Conservation (phyloP, 2,888 invertebrate genomes). For the Rutpela maculata region DNA sequence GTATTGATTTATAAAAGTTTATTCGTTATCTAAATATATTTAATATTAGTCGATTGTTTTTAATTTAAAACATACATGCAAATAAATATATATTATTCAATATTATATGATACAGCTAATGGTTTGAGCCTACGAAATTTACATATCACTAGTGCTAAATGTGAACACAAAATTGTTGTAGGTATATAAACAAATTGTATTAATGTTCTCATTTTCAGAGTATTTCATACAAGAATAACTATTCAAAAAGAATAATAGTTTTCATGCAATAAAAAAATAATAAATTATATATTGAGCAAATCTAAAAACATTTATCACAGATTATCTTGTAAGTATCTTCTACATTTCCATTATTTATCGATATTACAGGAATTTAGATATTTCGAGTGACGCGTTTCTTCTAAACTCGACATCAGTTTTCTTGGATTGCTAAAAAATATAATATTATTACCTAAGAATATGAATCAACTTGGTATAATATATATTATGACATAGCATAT, state of each 20-base stretch:
- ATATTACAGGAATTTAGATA: conserved; percentile 69
- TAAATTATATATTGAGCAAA: conserved; percentile 21
- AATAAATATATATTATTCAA: not conserved
- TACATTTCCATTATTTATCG: conserved; percentile 27
- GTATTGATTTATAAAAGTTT: too few species aligned
- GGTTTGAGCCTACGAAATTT: not conserved
- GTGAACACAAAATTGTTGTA: not conserved
- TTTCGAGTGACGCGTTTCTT: conserved; percentile 68
- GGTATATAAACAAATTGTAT: too few species aligned
- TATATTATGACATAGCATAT: too few species aligned
- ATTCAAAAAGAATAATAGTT: not conserved
- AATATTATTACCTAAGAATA: too few species aligned
- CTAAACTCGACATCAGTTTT: conserved; percentile 64
- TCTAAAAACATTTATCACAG: conserved; percentile 53
- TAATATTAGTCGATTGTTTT: not conserved
- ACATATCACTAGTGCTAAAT: not conserved
- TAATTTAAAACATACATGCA: not conserved
- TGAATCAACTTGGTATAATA: too few species aligned
- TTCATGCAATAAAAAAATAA: not conserved
- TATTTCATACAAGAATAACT: not conserved
- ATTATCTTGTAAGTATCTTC: conserved; percentile 39
- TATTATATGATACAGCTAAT: not conserved
- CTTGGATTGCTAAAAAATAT: conserved; percentile 67
- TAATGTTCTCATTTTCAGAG: too few species aligned
- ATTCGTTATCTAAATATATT: too few species aligned